Percentiles rank a stretch among this genome's conserved stretches.
Evolutionary conservation across 1,140 invertebrate species (phyloP).

Genomic region (Atta cephalotes): DNA sequence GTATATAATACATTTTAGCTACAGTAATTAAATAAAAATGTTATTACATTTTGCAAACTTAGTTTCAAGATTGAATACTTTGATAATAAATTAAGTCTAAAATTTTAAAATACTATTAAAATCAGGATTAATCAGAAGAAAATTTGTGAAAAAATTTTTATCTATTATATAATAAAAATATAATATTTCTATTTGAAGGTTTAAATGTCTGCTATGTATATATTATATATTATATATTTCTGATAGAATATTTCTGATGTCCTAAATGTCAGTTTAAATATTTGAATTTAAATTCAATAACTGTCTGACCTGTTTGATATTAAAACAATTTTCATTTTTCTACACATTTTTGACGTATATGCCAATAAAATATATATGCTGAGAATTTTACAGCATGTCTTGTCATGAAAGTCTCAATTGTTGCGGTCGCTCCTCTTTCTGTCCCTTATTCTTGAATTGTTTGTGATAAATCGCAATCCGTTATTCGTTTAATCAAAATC

Average conservation of each 20-base stretch:
- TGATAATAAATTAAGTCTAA: not conserved
- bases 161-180: not conserved
- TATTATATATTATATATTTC: too few relatives aligned
- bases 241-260: not conserved
- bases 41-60: not conserved
- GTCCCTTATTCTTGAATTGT: not conserved
- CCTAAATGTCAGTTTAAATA: not conserved
- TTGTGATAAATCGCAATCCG: slow-evolving; percentile 45
- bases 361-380: slow-evolving; percentile 5
- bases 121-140: too few relatives aligned
- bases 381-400: not conserved
- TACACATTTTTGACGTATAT: not conserved
- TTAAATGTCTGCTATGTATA: too few relatives aligned
- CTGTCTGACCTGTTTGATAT: not conserved
- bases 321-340: slow-evolving; percentile 15
- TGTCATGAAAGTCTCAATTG: not conserved
- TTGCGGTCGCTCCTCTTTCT: not conserved
- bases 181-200: not conserved
- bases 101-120: not conserved
- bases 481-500: slow-evolving; percentile 60
- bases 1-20: not conserved
- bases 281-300: slow-evolving; percentile 4
- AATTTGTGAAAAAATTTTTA: not conserved
- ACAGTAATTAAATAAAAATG: not conserved
- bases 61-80: not conserved